phyloP scores from a whole-genome alignment of 2,113 vertebrate genomes.

The Trachemys scripta region DNA sequence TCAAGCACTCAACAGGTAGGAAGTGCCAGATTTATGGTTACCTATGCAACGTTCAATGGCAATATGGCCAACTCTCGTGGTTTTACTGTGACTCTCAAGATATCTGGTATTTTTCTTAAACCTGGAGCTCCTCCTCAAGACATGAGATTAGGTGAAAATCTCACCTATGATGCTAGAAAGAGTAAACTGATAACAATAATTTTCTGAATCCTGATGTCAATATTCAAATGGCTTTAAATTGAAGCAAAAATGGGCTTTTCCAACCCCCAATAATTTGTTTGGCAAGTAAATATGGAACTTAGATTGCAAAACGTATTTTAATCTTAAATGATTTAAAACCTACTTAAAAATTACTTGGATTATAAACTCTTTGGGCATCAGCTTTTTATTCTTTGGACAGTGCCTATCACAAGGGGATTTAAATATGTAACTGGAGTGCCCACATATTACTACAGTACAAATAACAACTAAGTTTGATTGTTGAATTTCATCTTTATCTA shows the following conservation, averaged over 20 bases:
- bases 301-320: neutral
- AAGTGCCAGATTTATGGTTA: neutral
- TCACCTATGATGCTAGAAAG: fast-evolving
- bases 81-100: neutral
- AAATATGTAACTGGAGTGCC: neutral
- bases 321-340: neutral
- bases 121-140: neutral
- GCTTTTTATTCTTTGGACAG: neutral
- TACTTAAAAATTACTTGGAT: neutral
- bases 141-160: neutral
- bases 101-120: neutral
- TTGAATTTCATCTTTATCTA: neutral
- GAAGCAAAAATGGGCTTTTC: neutral
- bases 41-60: neutral
- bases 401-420: neutral
- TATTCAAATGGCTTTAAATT: neutral
- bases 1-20: neutral
- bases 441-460: neutral
- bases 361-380: neutral
- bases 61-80: fast-evolving
- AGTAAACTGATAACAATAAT: neutral
- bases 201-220: neutral
- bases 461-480: neutral
- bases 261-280: neutral
- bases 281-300: neutral